phyloP scores from a whole-genome alignment of 2,888 invertebrate genomes.

The Anoncus sp. region DNA sequence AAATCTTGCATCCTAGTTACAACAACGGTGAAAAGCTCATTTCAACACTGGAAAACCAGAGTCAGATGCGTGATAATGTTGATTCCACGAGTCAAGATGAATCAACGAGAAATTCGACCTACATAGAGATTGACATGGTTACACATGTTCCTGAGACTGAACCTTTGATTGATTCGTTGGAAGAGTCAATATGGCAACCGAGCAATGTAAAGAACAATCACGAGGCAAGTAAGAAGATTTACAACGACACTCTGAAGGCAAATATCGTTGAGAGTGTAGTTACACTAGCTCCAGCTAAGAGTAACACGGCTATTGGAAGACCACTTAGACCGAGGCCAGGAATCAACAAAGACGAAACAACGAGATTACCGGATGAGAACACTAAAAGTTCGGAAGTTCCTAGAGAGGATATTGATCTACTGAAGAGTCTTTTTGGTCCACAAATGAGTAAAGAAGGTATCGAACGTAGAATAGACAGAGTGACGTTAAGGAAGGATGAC shows the following conservation, averaged over 20 bases:
- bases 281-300: conserved; percentile 91
- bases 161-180: conserved; percentile 16
- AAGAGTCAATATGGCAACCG: conserved; percentile 50
- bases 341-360: conserved; percentile 77
- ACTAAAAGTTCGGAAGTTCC: conserved; percentile 16
- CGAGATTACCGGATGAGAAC: conserved; percentile 55
- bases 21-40: conserved; percentile 71
- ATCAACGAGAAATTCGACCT: conserved; percentile 76
- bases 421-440: conserved; percentile 74
- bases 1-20: conserved; percentile 69
- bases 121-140: conserved; percentile 74
- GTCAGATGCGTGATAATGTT: too few relatives aligned
- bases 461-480: background rate
- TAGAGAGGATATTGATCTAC: conserved; percentile 66
- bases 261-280: conserved; percentile 82
- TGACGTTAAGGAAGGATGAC: conserved; percentile 41
- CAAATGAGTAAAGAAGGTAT: conserved; percentile 55
- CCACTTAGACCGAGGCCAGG: conserved; percentile 88
- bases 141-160: conserved; percentile 45
- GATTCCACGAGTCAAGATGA: conserved; percentile 19
- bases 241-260: conserved; percentile 79
- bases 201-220: conserved; percentile 42
- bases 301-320: conserved; percentile 90
- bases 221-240: conserved; percentile 72
- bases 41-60: conserved; percentile 33